phyloP scores from a whole-genome alignment of 2,888 invertebrate genomes.

The Pristionchus fissidentatus region DNA sequence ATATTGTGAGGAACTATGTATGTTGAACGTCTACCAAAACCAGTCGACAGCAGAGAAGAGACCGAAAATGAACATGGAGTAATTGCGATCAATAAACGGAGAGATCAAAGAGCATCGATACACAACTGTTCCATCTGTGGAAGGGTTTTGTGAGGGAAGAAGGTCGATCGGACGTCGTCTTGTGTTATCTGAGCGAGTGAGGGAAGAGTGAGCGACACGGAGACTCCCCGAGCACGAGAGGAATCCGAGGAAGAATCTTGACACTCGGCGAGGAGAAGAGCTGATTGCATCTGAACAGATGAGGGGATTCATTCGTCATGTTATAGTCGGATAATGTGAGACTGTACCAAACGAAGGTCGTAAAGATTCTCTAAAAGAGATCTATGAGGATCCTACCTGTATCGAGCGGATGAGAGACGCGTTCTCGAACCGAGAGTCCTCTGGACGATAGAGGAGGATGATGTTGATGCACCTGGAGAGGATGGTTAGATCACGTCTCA shows the following conservation, averaged over 20 bases:
- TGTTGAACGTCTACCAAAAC: too few species aligned
- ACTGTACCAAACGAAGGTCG: too few species aligned
- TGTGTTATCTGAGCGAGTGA: slow-evolving; percentile 40
- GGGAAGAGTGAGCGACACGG: slow-evolving; percentile 32
- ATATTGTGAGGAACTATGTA: not conserved
- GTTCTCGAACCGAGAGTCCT: slow-evolving; percentile 5
- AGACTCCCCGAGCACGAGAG: slow-evolving; percentile 10
- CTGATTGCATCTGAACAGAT: slow-evolving; percentile 45
- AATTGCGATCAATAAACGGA: not conserved
- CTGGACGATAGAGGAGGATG: slow-evolving; percentile 37
- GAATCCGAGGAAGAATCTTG: slow-evolving; percentile 26
- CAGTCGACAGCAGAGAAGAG: not conserved
- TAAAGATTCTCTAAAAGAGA: too few species aligned
- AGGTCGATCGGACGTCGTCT: slow-evolving; percentile 23
- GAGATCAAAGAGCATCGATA: not conserved
- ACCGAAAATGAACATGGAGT: not conserved
- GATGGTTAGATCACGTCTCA: not conserved
- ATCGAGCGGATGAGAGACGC: not conserved
- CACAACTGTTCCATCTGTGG: slow-evolving; percentile 10
- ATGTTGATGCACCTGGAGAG: slow-evolving; percentile 42
- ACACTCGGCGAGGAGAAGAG: slow-evolving; percentile 46
- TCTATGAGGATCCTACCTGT: slow-evolving; percentile 20
- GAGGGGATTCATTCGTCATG: not conserved
- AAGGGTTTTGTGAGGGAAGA: slow-evolving; percentile 23
- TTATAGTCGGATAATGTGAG: not conserved